These are phyloP conservation scores for Lamellibrachia satsuma DNA, from an alignment of 2,888 invertebrate species.

Conservation along the genomic window DNA sequence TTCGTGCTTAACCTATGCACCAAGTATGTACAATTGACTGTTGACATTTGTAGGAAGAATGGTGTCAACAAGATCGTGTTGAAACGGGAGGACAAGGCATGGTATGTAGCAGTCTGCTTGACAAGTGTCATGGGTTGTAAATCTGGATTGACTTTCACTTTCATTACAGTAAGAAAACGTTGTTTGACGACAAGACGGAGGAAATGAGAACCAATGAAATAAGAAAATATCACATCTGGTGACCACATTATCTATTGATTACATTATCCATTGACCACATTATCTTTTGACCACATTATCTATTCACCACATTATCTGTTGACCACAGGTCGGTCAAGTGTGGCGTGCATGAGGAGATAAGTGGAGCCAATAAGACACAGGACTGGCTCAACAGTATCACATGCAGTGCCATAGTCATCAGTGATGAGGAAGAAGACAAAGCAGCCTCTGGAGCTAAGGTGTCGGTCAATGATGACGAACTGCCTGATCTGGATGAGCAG, in stretches of 20 bases:
- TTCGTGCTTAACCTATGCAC: not conserved
- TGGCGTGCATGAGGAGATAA: not conserved
- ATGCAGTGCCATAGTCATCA: slow-evolving; percentile 32
- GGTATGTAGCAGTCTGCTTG: not conserved
- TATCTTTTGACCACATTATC: not conserved
- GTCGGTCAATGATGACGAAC: not conserved
- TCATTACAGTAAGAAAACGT: not conserved
- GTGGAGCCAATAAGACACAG: slow-evolving; percentile 31
- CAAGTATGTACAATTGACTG: not conserved
- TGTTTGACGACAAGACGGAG: too few relatives aligned
- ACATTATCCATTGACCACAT: not conserved
- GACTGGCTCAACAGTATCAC: slow-evolving; percentile 36
- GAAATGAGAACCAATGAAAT: too few relatives aligned
- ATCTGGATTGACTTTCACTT: not conserved
- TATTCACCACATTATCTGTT: not conserved
- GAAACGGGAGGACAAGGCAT: not conserved
- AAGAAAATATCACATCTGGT: not conserved
- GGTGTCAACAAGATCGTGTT: slow-evolving; percentile 10
- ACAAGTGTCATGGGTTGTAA: not conserved
- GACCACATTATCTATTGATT: not conserved
- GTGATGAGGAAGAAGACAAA: slow-evolving; percentile 36
- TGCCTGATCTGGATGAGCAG: not conserved
- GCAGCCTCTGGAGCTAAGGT: not conserved
- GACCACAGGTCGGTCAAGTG: slow-evolving; percentile 31
- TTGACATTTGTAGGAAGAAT: not conserved